Evolutionary conservation across 2,113 vertebrate species (phyloP).

Genomic region (Rallus limicola): DNA sequence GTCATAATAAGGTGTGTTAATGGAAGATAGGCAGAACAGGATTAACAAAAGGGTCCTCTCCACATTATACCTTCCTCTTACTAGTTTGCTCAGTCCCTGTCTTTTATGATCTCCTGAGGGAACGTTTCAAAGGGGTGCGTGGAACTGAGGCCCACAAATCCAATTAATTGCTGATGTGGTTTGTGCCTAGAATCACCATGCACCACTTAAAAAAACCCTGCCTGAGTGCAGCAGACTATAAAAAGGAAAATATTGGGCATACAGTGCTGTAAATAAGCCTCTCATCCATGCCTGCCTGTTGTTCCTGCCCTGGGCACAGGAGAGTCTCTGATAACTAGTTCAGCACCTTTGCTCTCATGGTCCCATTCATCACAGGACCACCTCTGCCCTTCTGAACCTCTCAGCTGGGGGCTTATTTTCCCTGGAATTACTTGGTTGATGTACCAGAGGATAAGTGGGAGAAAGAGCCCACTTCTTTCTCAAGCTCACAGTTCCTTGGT

Average conservation of each 20-base stretch:
- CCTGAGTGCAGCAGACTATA: not conserved
- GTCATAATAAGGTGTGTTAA: constrained; percentile 47
- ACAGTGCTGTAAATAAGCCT: not conserved
- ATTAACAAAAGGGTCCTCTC: constrained; percentile 36
- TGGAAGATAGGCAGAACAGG: constrained; percentile 1
- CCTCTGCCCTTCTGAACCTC: not conserved
- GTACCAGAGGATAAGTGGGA: not conserved
- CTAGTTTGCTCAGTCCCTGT: not conserved
- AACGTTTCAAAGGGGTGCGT: constrained; percentile 19
- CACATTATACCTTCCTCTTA: constrained; percentile 7
- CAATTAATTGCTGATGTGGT: constrained; percentile 27
- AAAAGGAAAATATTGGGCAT: not conserved
- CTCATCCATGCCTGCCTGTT: not conserved
- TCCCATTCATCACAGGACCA: not conserved
- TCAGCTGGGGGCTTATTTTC: not conserved
- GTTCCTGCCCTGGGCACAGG: not conserved
- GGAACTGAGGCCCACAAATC: constrained; percentile 43
- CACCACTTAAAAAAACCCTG: not conserved
- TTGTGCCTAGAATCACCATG: constrained; percentile 18
- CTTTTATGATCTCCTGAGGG: constrained; percentile 34
- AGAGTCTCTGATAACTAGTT: not conserved
- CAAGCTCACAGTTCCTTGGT: not conserved
- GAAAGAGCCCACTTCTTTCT: not conserved
- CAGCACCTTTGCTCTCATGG: not conserved
- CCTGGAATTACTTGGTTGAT: not conserved